Base-by-base conservation (phyloP, 2,113 vertebrate genomes). In the Murina feae region DNA sequence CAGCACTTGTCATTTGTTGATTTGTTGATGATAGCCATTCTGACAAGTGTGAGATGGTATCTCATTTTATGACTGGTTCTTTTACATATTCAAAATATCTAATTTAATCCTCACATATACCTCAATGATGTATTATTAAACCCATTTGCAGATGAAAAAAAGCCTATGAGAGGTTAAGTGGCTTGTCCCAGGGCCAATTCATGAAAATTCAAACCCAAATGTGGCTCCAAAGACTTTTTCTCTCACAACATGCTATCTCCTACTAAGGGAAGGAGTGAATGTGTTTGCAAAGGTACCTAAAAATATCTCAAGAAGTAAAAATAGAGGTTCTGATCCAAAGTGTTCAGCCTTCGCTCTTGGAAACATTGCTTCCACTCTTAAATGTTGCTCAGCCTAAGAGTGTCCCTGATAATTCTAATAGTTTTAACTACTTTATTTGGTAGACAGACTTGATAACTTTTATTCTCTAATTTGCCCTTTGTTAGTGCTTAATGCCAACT, bases 81-180 rank as follows among this genome's bases (percentile, higher is more conserved):
- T 89, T 85, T 88, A 65, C 2, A 2, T 58, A 80, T 9, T 51
- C 44, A 23, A 81, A 83, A 51, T 32, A 39, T 71, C n/a, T 84
- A 39, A 47, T 65, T 92, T 66, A 90, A 92, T 84, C 3, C 13
- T 95, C 28, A 68, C 9, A n/a, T 55, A 49, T 4, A 2, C 32
- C 9, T 83, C 42, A 93, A 72, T 60, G 74, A 83, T 23, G 35
- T 39, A 53, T 72, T 79, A 55, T 63, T 75, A 91, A 69, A 63
- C 66, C 4, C 20, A 76, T 91, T 93, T 93, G 17, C 4, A 49
- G 55, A 47, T 93, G 58, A 81, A 91, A 91, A 91, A 91, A 85
- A 78, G 85, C 21, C 69, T 66, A 16, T 88, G 30, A 86, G 32
- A 88, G 35, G 16, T 58, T 95, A 71, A 49, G 25, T 87, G 66